Evolutionary conservation across 2,113 vertebrate genomes (phyloP).

Genomic region (Saguinus imperator): DNA sequence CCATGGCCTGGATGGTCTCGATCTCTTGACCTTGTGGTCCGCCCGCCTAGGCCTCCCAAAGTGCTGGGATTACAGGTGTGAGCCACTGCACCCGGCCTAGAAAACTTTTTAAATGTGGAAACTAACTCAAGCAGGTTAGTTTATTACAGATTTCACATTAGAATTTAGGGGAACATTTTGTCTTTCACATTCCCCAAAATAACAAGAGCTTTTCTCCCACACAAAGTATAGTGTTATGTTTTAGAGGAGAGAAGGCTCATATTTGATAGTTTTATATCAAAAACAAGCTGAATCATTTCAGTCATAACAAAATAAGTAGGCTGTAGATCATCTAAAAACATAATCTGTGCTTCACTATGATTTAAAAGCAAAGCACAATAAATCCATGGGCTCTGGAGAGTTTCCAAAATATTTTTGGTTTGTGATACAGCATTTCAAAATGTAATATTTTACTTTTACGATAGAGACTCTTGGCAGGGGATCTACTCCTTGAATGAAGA

Average conservation of each 20-base stretch:
- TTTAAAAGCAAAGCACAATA: conserved; percentile 41
- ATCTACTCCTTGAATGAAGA: neutral
- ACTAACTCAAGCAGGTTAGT: neutral
- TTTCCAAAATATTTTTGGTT: conserved; percentile 62
- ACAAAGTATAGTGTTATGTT: neutral
- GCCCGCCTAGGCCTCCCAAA: no score
- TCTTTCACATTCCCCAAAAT: no score
- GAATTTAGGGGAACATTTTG: neutral
- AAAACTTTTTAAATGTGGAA: conserved; percentile 5
- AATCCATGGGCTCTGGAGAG: conserved; percentile 27
- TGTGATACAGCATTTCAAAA: conserved; percentile 62
- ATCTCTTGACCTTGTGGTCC: no score
- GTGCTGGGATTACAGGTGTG: no score
- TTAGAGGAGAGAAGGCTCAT: neutral
- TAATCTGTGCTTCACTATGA: neutral
- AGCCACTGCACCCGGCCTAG: neutral
- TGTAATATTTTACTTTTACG: conserved; percentile 41
- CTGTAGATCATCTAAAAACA: conserved; percentile 12
- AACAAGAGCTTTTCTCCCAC: neutral
- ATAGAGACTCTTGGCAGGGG: neutral
- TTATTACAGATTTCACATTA: neutral
- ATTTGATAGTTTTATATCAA: conserved; percentile 8
- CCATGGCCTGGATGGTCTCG: no score
- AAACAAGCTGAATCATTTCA: conserved; percentile 35
- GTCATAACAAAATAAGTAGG: conserved; percentile 29